Conservation (phyloP, 2,113 vertebrate genomes). For the Elaphurus davidianus region DNA sequence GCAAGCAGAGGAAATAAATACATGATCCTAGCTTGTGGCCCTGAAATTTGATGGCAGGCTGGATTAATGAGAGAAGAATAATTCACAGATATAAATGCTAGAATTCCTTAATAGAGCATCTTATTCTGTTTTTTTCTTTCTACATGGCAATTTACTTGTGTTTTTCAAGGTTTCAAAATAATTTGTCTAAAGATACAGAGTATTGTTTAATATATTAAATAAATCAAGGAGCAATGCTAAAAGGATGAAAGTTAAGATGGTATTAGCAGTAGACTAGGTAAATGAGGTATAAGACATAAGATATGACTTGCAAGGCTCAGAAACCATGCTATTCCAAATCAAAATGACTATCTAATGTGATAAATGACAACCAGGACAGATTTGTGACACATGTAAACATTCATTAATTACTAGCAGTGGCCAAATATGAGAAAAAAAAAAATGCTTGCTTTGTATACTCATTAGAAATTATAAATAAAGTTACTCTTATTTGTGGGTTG, state of each 20-base stretch:
- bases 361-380: neutral
- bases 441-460: neutral
- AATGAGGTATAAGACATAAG: neutral
- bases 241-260: neutral
- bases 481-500: neutral
- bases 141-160: neutral
- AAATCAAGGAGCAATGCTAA: neutral
- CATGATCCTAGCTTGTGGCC: neutral
- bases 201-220: neutral
- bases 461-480: neutral
- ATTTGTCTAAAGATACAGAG: neutral
- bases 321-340: neutral
- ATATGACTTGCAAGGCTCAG: neutral
- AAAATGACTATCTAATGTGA: neutral
- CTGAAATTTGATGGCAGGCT: neutral
- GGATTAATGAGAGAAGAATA: neutral
- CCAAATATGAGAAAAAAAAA: neutral
- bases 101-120: neutral
- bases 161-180: neutral
- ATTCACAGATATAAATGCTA: neutral
- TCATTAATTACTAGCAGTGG: neutral
- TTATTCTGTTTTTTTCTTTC: neutral
- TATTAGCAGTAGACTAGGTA: neutral
- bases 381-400: neutral
- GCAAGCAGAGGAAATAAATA: neutral